Evolutionary conservation across 2,113 vertebrate species (phyloP).

Genomic region (Chitala chitala): DNA sequence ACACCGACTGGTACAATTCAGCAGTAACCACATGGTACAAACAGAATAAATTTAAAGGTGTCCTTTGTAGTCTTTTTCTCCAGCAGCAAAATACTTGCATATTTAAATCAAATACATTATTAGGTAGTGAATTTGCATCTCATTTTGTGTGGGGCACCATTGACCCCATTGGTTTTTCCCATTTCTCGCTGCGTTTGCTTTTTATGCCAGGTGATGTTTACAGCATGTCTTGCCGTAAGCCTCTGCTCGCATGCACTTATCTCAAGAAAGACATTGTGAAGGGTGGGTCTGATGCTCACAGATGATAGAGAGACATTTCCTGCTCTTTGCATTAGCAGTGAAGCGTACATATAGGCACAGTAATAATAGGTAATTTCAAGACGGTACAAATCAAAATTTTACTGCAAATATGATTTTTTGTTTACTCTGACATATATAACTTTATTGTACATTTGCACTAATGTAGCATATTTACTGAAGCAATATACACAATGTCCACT

Average conservation of each 20-base stretch:
- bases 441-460: too few species aligned
- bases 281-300: neutral
- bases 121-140: conserved; percentile 35
- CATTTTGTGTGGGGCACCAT: conserved; percentile 28
- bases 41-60: neutral
- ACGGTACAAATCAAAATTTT: neutral
- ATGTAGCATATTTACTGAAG: too few species aligned
- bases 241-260: conserved; percentile 35
- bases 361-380: neutral
- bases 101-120: neutral
- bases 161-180: neutral
- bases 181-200: conserved; percentile 1
- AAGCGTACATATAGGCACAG: neutral
- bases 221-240: conserved; percentile 29
- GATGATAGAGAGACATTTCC: neutral
- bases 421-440: too few species aligned
- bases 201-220: conserved; percentile 2
- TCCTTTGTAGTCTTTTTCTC: neutral
- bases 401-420: neutral
- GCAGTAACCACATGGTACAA: neutral
- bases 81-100: too few species aligned
- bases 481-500: too few species aligned
- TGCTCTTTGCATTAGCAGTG: neutral
- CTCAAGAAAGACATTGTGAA: conserved; percentile 10
- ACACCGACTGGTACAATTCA: neutral